These are phyloP conservation scores for Azorinus chamasolen DNA, from an alignment of 2,888 invertebrate genomes.

Conservation along the genomic window DNA sequence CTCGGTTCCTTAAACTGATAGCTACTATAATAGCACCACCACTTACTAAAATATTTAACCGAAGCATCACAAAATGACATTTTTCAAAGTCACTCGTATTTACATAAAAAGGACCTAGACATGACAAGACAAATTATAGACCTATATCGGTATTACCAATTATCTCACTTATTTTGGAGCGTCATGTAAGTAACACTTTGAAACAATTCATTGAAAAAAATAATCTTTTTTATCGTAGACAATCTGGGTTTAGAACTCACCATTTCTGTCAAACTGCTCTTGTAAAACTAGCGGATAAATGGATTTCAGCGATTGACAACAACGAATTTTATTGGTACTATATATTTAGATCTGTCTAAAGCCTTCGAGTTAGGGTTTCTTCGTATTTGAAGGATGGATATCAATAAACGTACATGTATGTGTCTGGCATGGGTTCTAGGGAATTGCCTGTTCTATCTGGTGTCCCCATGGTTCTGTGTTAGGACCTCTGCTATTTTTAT, in stretches of 20 bases:
- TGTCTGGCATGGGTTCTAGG: no score
- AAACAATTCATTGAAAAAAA: not conserved
- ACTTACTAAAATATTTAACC: not conserved
- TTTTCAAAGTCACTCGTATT: not conserved
- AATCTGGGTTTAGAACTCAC: slow-evolving; percentile 8
- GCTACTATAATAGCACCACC: not conserved
- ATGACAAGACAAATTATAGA: slow-evolving; percentile 4
- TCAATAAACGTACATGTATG: no score
- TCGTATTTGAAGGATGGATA: not conserved
- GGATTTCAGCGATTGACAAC: not conserved
- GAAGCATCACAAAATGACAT: no score
- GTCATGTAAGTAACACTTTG: not conserved
- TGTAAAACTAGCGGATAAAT: not conserved
- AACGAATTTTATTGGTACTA: not conserved
- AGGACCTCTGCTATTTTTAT: no score
- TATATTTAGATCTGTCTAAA: not conserved
- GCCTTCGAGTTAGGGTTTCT: not conserved
- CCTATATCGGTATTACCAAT: slow-evolving; percentile 13
- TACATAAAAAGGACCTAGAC: slow-evolving; percentile 1
- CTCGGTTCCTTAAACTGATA: not conserved
- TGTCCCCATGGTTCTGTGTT: no score
- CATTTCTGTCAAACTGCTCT: slow-evolving; percentile 16
- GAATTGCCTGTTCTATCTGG: no score
- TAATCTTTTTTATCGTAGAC: not conserved
- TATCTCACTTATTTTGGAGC: slow-evolving; percentile 1